Evolutionary conservation across 1,140 invertebrate species (phyloP), one percentile per base, ranked within the genome.

Genomic region (Drosophila aff.): DNA sequence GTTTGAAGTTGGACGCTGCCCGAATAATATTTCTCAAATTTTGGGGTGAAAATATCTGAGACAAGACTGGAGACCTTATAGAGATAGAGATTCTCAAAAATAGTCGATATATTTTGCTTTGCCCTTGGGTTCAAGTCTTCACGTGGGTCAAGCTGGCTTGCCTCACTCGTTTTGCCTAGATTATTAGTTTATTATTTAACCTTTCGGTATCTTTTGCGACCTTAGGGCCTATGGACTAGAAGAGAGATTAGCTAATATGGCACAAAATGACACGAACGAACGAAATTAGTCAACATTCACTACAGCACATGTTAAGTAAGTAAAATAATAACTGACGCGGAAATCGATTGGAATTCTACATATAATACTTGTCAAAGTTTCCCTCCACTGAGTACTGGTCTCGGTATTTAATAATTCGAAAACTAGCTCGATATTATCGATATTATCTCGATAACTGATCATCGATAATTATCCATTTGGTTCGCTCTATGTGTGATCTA

Each of bases 321-420:
- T 74, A 77, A 65, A 64, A 67, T 75, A 60, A 31, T 68, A 55
- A 65, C 61, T 69, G 57, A 79, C 41, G 33, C 60, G 62, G 46
- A 68, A 52, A 79, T 65, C 58, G 71, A 80, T 64, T 90, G 85
- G 85, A 90, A 90, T 90, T 90, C 85, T 90, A 90, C 71, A 90
- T 90, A 73, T 90, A 90, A 90, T 90, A 90, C 85, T 90, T 90
- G 78, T 85, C 61, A 85, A 91, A 76, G 71, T 85, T 83, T 67
- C 71, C 62, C 59, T 68, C 59, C 69, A 82, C 83, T 89, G 82
- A 87, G 84, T 87, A 89, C 83, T 89, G 83, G 77, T 89, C 64
- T 68, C 84, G 84, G 84, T 86, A 87, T 77, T 75, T 26, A 21
- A 50, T 75, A 75, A 75, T 62, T 72, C 46, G 21, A 52, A 57